These are phyloP conservation scores for Oncorhynchus keta DNA, from an alignment of 2,113 vertebrate species.

Conservation along the genomic window DNA sequence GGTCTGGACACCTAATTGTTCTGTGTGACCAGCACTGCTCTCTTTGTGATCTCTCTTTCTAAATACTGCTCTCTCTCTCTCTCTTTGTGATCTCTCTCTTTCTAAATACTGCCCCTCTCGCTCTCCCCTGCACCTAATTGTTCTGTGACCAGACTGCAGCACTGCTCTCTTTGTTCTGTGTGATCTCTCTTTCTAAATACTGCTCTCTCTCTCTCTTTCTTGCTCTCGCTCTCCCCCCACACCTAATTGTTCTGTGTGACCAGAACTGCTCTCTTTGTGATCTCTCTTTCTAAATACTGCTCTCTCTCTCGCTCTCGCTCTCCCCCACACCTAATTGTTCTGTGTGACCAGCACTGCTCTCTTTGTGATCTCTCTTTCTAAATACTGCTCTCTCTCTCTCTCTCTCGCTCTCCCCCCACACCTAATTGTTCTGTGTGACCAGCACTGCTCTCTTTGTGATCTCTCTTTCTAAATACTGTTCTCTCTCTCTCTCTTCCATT, in stretches of 20 bases:
- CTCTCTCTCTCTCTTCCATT: conserved; percentile 34
- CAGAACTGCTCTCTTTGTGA: no score
- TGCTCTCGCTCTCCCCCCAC: no score
- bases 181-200: no score
- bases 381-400: conserved; percentile 38
- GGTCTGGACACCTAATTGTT: background rate
- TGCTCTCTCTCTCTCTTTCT: no score
- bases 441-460: background rate
- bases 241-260: no score
- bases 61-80: conserved; percentile 39
- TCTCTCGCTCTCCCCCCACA: conserved; percentile 17
- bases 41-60: conserved; percentile 14
- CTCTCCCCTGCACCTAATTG: no score
- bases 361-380: conserved; percentile 15
- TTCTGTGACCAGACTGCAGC: no score
- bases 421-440: background rate
- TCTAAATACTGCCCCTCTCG: no score
- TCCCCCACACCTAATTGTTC: background rate
- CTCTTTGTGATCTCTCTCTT: no score
- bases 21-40: background rate
- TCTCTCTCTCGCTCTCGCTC: no score
- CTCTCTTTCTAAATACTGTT: conserved; percentile 37
- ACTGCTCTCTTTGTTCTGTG: no score
- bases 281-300: no score
- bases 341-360: background rate